Evolutionary conservation across 2,888 invertebrate species (phyloP), one percentile per base, ranked within the genome.

Genomic region (Mythimna impura): DNA sequence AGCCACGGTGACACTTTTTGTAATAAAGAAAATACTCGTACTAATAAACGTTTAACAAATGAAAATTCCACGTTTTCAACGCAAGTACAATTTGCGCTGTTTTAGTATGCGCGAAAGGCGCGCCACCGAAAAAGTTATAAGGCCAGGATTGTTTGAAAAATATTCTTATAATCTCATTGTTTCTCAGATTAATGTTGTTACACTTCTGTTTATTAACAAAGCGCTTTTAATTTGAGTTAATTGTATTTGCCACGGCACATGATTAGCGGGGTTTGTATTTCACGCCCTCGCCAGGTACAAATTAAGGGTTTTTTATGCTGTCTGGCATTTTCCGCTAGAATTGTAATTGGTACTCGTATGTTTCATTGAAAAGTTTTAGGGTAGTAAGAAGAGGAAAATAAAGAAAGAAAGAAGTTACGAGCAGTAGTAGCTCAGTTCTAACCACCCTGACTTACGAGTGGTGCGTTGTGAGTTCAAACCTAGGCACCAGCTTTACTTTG

Each of bases 191-290:
- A 88, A 86, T 86, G 86, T 81, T 87, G 87, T 88, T 84, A 86
- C 77, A 88, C 87, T 90, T 88, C 87, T 88, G 88, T 89, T 91
- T 89, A 89, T 88, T 89, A 91, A 90, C 90, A 90, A 91, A 89
- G 86, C 77, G 86, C 88, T 89, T 90, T 88, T 89, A 90, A 91
- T 91, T 90, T 87, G 86, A 91, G 88, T 89, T 91, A 89, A 90
- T 91, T 89, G 88, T 89, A 90, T 91, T 90, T 90, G 87, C 86
- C 73, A 83, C 88, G 88, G 90, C 79, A 88, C 88, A 90, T 90
- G 89, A 89, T 89, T 88, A 84, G 84, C 76, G 78, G 87, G 86
- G 87, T 87, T 88, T 89, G 86, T 87, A 89, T 87, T 88, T 87
- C 80, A 78, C 83, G 82, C 86, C 71, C 80, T 76, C 83, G 82